Percentiles rank a stretch among this genome's conserved stretches.
phyloP scores from a whole-genome alignment of 2,797 vertebrate genomes.

The Scleropages formosus region DNA sequence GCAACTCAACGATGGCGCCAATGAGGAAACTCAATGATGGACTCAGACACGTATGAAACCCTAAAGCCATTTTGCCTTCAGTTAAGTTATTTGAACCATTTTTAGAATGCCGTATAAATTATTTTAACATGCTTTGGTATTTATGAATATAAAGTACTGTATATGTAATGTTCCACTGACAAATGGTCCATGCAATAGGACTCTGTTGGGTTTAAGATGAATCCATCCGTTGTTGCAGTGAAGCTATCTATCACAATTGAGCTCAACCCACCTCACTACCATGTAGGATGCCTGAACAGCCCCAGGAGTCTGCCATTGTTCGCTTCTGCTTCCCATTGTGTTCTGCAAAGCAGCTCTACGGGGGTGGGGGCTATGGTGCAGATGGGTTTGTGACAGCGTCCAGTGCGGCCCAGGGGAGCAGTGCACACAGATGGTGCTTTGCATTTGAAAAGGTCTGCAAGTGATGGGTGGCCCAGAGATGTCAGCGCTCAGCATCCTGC shows the following conservation, averaged over 20 bases:
- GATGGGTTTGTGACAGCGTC: neutral
- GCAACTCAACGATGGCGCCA: neutral
- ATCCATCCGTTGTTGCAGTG: no score
- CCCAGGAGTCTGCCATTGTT: neutral
- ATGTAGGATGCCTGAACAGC: neutral
- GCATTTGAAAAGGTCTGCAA: conserved; percentile 20
- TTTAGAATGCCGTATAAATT: no score
- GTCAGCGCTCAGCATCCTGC: neutral
- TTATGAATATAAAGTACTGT: no score
- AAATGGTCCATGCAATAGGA: no score
- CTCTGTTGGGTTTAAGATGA: no score
- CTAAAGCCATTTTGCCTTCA: no score
- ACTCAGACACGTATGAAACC: neutral
- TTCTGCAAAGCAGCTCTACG: neutral
- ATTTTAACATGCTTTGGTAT: no score
- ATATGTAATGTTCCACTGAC: no score
- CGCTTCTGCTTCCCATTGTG: neutral
- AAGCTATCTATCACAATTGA: neutral
- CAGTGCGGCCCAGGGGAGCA: neutral
- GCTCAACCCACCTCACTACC: no score
- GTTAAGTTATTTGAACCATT: no score
- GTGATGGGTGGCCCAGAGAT: neutral
- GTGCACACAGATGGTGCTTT: neutral
- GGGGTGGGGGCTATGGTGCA: neutral
- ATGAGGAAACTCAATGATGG: neutral